Evolutionary conservation across 2,888 invertebrate species (phyloP).

Genomic region (Tridacna gigas): DNA sequence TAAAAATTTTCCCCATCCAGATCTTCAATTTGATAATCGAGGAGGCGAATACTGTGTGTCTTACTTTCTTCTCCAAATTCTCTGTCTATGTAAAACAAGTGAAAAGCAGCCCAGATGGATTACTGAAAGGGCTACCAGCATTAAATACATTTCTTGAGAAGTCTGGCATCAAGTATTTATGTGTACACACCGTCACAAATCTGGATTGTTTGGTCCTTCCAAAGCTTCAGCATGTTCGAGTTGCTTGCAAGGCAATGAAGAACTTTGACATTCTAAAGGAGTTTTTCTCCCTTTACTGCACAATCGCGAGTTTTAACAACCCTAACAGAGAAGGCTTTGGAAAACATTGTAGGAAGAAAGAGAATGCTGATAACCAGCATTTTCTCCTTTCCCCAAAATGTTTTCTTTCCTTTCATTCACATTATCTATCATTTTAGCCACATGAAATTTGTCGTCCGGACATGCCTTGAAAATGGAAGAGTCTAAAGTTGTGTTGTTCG

Average conservation of each 20-base stretch:
- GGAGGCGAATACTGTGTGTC: constrained; percentile 85
- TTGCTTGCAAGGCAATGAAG: constrained; percentile 85
- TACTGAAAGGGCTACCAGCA: constrained; percentile 85
- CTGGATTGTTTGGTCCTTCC: constrained; percentile 87
- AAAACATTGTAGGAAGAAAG: no score
- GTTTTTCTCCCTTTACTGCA: no score
- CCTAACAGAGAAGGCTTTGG: no score
- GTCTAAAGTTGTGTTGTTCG: no score
- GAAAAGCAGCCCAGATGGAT: constrained; percentile 84
- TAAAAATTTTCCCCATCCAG: constrained; percentile 84
- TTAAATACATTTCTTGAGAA: constrained; percentile 85
- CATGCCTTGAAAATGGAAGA: no score
- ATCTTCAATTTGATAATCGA: constrained; percentile 84
- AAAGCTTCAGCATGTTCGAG: constrained; percentile 86
- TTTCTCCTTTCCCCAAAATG: no score
- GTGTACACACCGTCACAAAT: constrained; percentile 85
- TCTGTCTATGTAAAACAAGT: constrained; percentile 87
- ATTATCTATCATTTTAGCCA: no score
- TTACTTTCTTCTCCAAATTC: constrained; percentile 86
- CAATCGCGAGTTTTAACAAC: no score
- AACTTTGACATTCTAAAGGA: constrained; percentile 85
- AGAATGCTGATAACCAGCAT: no score
- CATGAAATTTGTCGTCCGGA: no score
- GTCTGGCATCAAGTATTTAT: constrained; percentile 83
- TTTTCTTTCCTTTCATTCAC: no score